Conservation (phyloP, 2,797 vertebrate genomes). For the Columba guinea region DNA sequence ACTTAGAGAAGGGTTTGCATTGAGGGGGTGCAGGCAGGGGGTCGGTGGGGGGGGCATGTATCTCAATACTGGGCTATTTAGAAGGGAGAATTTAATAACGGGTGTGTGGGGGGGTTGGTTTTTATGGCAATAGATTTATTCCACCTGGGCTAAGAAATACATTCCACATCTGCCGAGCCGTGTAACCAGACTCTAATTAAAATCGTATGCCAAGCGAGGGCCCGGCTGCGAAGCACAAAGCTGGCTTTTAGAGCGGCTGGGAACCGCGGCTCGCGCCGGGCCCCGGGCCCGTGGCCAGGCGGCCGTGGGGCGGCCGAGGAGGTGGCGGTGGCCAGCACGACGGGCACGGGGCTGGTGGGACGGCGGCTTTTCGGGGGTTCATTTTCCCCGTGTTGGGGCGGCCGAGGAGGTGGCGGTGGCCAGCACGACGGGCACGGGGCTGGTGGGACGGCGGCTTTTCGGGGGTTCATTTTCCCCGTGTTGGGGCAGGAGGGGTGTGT, state of each 20-base stretch:
- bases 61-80: slow-evolving; percentile 44
- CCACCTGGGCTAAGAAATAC: slow-evolving; percentile 79
- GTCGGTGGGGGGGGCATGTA: background rate
- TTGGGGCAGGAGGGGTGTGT: background rate
- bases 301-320: background rate
- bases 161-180: slow-evolving; percentile 83
- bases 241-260: slow-evolving; percentile 67
- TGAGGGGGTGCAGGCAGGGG: slow-evolving; percentile 43
- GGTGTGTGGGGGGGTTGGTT: slow-evolving; percentile 68
- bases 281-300: background rate
- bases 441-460: background rate
- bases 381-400: background rate
- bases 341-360: background rate
- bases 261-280: slow-evolving; percentile 17
- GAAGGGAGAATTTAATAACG: slow-evolving; percentile 73
- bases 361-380: background rate
- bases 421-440: background rate
- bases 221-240: slow-evolving; percentile 73
- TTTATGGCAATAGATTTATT: slow-evolving; percentile 81
- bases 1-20: slow-evolving; percentile 58
- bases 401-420: background rate
- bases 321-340: background rate
- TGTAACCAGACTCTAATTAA: slow-evolving; percentile 84
- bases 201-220: slow-evolving; percentile 78
- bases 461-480: fast-evolving